Evolutionary conservation across 2,888 invertebrate species (phyloP).

Genomic region (Bruchidius siliquastri): DNA sequence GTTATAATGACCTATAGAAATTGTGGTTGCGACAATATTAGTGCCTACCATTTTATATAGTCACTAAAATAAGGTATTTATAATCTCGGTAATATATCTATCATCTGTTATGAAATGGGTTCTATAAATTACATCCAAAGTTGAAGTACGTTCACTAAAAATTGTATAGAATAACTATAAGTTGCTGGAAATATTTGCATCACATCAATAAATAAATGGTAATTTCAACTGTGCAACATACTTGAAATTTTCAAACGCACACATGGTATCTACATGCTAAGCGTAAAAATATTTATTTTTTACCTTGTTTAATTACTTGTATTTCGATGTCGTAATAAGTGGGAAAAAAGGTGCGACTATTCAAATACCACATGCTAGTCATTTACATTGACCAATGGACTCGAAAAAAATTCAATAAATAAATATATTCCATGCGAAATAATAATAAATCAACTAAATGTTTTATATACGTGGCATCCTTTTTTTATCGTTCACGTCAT

Average conservation of each 20-base stretch:
- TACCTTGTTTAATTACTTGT: not conserved
- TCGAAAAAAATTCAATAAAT: not conserved
- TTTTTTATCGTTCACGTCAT: not conserved
- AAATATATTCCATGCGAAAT: not conserved
- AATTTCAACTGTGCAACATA: not conserved
- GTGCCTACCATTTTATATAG: too few relatives aligned
- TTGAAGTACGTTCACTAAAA: not conserved
- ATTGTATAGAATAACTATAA: not conserved
- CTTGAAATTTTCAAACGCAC: not conserved
- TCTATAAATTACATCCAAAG: not conserved
- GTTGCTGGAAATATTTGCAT: not conserved
- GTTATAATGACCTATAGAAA: too few relatives aligned
- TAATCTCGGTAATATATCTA: not conserved
- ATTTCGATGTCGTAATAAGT: not conserved
- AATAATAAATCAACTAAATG: not conserved
- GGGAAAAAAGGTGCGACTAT: not conserved
- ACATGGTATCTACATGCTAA: not conserved
- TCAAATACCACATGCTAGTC: not conserved
- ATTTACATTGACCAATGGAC: not conserved
- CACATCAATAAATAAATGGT: not conserved
- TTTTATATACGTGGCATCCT: not conserved
- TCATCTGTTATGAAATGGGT: not conserved
- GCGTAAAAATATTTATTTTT: not conserved
- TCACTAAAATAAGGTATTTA: too few relatives aligned
- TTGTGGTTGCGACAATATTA: too few relatives aligned